phyloP scores from a whole-genome alignment of 2,888 invertebrate species.

The Metopia argyrocephala region DNA sequence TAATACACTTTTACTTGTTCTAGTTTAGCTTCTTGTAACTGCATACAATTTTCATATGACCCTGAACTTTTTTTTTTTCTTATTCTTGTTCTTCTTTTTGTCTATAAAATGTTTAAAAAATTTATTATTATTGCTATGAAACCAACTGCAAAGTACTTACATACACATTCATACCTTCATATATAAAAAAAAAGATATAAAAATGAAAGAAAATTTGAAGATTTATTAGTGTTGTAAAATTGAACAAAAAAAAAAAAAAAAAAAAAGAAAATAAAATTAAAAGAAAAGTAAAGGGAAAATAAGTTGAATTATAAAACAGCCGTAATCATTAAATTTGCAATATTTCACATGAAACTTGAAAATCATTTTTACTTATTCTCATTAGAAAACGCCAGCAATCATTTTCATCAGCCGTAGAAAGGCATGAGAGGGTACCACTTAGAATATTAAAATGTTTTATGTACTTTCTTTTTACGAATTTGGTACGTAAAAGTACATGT shows the following conservation, averaged over 20 bases:
- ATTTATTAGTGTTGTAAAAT: conserved; percentile 36
- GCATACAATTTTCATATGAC: neutral
- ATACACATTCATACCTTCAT: no score
- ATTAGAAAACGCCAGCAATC: neutral
- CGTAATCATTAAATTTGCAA: conserved; percentile 50
- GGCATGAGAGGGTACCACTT: neutral
- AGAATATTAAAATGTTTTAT: neutral
- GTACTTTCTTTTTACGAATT: neutral
- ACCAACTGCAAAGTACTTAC: neutral
- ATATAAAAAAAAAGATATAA: neutral
- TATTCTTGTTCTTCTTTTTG: no score
- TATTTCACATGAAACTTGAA: conserved; percentile 38
- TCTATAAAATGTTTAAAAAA: conserved; percentile 14
- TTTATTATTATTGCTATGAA: conserved; percentile 5
- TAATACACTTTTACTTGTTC: no score
- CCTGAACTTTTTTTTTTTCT: conserved; percentile 31
- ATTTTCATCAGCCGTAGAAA: neutral
- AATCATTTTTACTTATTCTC: conserved; percentile 34
- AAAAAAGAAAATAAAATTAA: neutral
- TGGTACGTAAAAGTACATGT: neutral
- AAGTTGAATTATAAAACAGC: conserved; percentile 2
- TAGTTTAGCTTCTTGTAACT: neutral
- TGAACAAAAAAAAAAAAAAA: neutral
- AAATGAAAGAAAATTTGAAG: conserved; percentile 2
- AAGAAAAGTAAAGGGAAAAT: neutral